Percentiles rank a stretch among this genome's conserved stretches.
These are phyloP conservation scores for Homalodisca vitripennis DNA, from an alignment of 1,140 invertebrate genomes.

Conservation along the genomic window DNA sequence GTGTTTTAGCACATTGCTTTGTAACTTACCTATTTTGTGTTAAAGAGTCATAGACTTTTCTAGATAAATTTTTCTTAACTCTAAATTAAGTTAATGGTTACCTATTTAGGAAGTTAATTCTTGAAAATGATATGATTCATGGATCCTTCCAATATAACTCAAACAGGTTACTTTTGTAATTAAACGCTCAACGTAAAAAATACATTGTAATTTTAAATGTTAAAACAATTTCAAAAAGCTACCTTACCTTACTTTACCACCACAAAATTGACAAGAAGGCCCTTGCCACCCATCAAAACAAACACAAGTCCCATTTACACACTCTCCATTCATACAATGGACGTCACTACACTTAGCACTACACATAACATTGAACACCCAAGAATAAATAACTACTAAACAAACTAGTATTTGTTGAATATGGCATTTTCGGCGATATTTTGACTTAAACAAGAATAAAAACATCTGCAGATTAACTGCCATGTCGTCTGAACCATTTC, in stretches of 20 bases:
- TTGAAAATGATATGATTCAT: too few relatives aligned
- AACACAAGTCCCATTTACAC: slow-evolving; percentile 80
- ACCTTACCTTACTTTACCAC: slow-evolving; percentile 83
- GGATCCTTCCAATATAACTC: too few relatives aligned
- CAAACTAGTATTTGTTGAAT: slow-evolving; percentile 36
- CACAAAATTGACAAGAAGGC: slow-evolving; percentile 82
- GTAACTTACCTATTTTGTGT: too few relatives aligned
- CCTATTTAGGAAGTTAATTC: too few relatives aligned
- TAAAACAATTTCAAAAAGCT: slow-evolving; percentile 14
- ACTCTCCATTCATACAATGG: slow-evolving; percentile 67
- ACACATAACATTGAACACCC: slow-evolving; percentile 53
- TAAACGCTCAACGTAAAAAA: too few relatives aligned
- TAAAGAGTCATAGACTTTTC: too few relatives aligned
- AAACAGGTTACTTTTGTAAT: too few relatives aligned
- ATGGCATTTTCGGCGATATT: slow-evolving; percentile 71
- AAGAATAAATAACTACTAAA: slow-evolving; percentile 51
- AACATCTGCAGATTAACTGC: slow-evolving; percentile 77
- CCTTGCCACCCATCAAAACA: slow-evolving; percentile 91
- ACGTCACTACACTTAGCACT: slow-evolving; percentile 45
- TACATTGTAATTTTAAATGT: slow-evolving; percentile 20
- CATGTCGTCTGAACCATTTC: slow-evolving; percentile 56
- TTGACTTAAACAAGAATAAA: slow-evolving; percentile 80
- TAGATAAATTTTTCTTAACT: too few relatives aligned
- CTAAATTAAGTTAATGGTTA: too few relatives aligned
- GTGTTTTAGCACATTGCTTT: too few relatives aligned